phyloP scores from a whole-genome alignment of 2,113 vertebrate genomes.

The Myiozetetes cayanensis region DNA sequence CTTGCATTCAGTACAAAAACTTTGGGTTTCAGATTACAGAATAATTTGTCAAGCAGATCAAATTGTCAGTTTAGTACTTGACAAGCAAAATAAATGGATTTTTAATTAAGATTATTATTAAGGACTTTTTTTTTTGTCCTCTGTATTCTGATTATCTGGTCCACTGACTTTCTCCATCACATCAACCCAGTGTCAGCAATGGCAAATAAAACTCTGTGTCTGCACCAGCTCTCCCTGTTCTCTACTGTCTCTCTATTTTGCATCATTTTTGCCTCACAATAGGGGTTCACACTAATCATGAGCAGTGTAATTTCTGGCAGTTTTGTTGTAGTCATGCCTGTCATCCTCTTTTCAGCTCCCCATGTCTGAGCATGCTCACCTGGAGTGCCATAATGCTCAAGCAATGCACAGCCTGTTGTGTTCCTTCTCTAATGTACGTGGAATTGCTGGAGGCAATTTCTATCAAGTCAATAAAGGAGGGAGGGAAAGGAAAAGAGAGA shows the following conservation, averaged over 20 bases:
- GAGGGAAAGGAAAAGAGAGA: background rate
- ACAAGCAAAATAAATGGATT: conserved; percentile 9
- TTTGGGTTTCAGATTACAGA: background rate
- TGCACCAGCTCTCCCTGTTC: background rate
- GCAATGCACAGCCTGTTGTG: background rate
- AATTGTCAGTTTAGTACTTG: background rate
- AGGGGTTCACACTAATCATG: conserved; percentile 27
- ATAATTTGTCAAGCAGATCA: background rate
- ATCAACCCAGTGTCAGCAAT: background rate
- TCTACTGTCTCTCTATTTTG: background rate
- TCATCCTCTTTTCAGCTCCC: conserved; percentile 14
- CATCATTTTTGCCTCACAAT: conserved; percentile 10
- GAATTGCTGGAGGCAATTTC: background rate
- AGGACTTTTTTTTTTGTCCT: conserved; percentile 11
- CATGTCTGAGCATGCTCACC: conserved; percentile 20
- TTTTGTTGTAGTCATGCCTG: conserved; percentile 5
- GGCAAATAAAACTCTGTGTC: background rate
- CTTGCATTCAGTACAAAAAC: background rate
- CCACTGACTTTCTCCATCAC: background rate
- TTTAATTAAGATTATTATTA: conserved; percentile 31
- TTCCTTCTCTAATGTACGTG: background rate
- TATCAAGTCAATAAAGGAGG: background rate
- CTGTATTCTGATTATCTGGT: conserved; percentile 39
- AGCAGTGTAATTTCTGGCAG: conserved; percentile 19
- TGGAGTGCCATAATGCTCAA: background rate